Percentiles rank a stretch among this genome's conserved stretches.
Conservation (phyloP, 2,797 vertebrate genomes). For the Coluber constrictor region DNA sequence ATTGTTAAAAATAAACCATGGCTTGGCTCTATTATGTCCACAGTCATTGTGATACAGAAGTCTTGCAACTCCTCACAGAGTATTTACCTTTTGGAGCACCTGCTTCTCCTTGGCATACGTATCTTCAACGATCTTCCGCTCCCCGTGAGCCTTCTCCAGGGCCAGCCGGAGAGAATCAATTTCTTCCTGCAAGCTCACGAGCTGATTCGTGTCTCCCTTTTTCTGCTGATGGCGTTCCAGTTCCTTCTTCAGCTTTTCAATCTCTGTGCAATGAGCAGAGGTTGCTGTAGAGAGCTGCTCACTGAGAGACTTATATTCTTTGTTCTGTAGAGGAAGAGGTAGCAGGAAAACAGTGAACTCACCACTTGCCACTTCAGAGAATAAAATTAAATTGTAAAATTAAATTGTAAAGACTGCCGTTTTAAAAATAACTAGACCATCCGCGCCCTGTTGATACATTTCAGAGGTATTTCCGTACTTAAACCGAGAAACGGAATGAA, state of each 20-base stretch:
- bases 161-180: conserved; percentile 74
- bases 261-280: conserved; percentile 68
- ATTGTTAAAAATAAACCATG: background rate
- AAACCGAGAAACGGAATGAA: background rate
- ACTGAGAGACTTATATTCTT: conserved; percentile 77
- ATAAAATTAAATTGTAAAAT: background rate
- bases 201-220: conserved; percentile 60
- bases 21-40: background rate
- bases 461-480: background rate
- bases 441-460: background rate
- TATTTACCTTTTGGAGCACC: conserved; percentile 78
- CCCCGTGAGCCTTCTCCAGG: conserved; percentile 72
- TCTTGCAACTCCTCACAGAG: fast-evolving
- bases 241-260: conserved; percentile 83
- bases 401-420: background rate
- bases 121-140: conserved; percentile 77
- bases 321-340: conserved; percentile 71
- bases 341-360: background rate
- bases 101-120: conserved; percentile 77
- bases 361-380: background rate
- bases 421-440: background rate
- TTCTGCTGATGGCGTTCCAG: conserved; percentile 72
- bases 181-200: conserved; percentile 80
- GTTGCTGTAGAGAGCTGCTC: conserved; percentile 75
- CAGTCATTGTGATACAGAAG: background rate